A percentile compares a stretch with the other conserved stretches of the same genome.
Conservation (phyloP, 2,797 vertebrate genomes). For the Phrynocephalus vlangalii region DNA sequence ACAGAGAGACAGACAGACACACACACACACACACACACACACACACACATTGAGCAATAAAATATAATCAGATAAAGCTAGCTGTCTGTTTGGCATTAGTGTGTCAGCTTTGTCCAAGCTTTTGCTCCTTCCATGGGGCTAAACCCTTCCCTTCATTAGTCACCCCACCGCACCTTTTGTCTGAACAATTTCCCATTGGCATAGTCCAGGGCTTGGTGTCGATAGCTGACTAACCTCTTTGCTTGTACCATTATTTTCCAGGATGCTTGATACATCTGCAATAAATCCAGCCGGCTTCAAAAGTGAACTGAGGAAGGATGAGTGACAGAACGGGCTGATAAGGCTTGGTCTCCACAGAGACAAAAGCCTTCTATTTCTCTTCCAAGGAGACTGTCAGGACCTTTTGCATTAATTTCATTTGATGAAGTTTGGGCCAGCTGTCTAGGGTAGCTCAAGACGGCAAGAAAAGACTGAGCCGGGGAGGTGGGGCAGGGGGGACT, state of each 20-base stretch:
- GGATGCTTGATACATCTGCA: slow-evolving; percentile 84
- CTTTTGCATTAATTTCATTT: slow-evolving; percentile 74
- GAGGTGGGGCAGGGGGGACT: background rate
- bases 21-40: background rate
- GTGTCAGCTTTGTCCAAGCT: slow-evolving; percentile 86
- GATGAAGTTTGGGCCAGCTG: slow-evolving; percentile 76
- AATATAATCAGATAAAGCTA: slow-evolving; percentile 92
- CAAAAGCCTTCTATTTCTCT: slow-evolving; percentile 70
- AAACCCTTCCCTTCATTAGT: slow-evolving; percentile 90
- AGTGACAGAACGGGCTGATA: slow-evolving; percentile 79
- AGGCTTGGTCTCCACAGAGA: slow-evolving; percentile 69
- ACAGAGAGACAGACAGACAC: no score
- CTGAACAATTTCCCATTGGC: slow-evolving; percentile 86
- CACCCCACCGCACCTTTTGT: slow-evolving; percentile 98
- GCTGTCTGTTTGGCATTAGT: slow-evolving; percentile 86
- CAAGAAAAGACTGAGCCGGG: slow-evolving; percentile 19
- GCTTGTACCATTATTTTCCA: slow-evolving; percentile 83
- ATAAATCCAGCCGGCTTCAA: slow-evolving; percentile 83
- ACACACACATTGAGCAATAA: slow-evolving; percentile 73
- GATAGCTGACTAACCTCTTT: slow-evolving; percentile 78
- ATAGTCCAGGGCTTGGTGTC: slow-evolving; percentile 78
- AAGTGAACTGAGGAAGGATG: slow-evolving; percentile 68
- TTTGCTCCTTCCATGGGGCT: slow-evolving; percentile 79
- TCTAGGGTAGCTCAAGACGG: slow-evolving; percentile 62
- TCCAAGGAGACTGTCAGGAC: slow-evolving; percentile 61